Evolutionary conservation across 2,888 invertebrate genomes (phyloP).

Genomic region (Sylvicola cinctus): DNA sequence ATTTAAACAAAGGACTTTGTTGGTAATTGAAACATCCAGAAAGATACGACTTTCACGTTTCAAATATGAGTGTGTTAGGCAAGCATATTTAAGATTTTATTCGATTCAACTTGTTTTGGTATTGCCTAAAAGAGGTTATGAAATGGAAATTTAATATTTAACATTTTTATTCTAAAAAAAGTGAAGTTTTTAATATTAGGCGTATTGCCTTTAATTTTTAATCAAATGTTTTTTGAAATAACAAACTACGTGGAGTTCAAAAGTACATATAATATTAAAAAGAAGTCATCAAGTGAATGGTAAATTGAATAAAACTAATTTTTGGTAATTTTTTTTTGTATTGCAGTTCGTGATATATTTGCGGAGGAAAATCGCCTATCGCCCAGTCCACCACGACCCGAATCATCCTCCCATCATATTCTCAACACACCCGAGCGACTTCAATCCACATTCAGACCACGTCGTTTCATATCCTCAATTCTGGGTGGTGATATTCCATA

Average conservation of each 20-base stretch:
- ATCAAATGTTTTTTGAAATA: no score
- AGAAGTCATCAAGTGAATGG: background rate
- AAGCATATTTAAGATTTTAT: no score
- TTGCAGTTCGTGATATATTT: slow-evolving; percentile 33
- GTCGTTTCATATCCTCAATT: slow-evolving; percentile 59
- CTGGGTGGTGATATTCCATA: slow-evolving; percentile 64
- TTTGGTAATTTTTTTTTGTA: slow-evolving; percentile 12
- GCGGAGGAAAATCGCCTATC: slow-evolving; percentile 21
- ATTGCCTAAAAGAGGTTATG: no score
- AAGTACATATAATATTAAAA: background rate
- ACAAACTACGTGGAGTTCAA: background rate
- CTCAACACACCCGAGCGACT: no score
- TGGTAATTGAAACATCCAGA: no score
- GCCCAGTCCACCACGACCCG: slow-evolving; percentile 4
- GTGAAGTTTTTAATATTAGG: background rate
- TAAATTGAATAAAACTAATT: slow-evolving; percentile 12
- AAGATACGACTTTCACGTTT: no score
- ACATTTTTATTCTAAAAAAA: background rate
- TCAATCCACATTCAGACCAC: slow-evolving; percentile 16
- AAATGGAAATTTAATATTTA: no score
- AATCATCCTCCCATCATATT: background rate
- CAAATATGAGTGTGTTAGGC: no score
- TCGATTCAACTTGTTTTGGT: no score
- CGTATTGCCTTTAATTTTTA: no score
- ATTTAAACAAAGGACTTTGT: no score